Evolutionary conservation across 2,888 invertebrate species (phyloP), one percentile per base, ranked within the genome.

Genomic region (Phragmatobia fuliginosa): DNA sequence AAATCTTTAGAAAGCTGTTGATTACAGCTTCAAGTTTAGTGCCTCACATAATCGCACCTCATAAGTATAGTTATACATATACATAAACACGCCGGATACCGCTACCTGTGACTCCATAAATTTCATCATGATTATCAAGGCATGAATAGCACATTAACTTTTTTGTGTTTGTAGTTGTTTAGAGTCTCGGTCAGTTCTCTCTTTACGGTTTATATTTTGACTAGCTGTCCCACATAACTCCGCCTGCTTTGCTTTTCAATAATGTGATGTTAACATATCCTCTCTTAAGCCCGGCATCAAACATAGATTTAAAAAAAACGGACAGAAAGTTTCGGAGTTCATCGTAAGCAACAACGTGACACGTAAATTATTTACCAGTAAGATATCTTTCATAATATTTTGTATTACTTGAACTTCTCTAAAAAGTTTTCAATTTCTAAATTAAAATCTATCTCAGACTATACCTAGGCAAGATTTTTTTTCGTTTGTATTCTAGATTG

Each of bases 1-100:
- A 82, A 83, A 80, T 79, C 73, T 77, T 82, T 83, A 80, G 81
- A 84, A 84, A 82, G 85, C 76, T 66, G 71, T 74, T 72, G 70
- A 76, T 74, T 73, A 68, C 68, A 66, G 62, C 66, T 63, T 68
- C 70, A 56, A 76, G 65, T 74, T 76, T 75, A 62, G 77, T 73
- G 71, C 56, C 67, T 62, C 71, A 64, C 66, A 60, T 45, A 49
- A 49, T 49, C 45, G n/a, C 45, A 49, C n/a, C 49, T 32, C 52
- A 71, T 72, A 71, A 68, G 62, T 76, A 73, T 75, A 74, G 62
- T 36, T 70, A 45, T 60, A 49, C 68, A 32, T 56, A 38, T 25
- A 59, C n/a, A n/a, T 60, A 62, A 66, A 66, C 58, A 66, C 75
- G 74, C 74, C 77, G 77, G 80, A 83, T 83, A 59, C 67, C 31